Percentiles rank a stretch among this genome's conserved stretches.
phyloP scores from a whole-genome alignment of 92 coral and sea anemone genomes.

The Galaxea fascicularis region DNA sequence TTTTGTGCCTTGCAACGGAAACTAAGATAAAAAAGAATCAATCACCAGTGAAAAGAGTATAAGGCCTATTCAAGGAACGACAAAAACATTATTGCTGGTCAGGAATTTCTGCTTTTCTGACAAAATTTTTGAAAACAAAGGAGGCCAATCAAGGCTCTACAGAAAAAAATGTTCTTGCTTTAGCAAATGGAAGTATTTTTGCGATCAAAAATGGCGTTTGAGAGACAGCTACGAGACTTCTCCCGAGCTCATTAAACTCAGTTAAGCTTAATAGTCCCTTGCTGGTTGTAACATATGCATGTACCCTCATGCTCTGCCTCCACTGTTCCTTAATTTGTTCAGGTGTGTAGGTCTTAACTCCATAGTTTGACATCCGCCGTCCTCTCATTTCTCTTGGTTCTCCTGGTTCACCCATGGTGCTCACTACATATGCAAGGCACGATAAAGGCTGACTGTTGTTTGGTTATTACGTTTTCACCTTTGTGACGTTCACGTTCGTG shows the following conservation, averaged over 20 bases:
- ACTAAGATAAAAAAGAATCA: no score
- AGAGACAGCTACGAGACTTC: no score
- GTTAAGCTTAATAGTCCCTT: background rate
- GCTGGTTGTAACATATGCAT: background rate
- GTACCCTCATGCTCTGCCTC: slow-evolving; percentile 89
- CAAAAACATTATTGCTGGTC: background rate
- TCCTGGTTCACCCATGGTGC: slow-evolving; percentile 17
- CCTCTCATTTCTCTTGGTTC: slow-evolving; percentile 10
- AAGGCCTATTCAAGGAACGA: no score
- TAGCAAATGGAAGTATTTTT: no score
- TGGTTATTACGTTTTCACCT: background rate
- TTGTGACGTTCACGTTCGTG: slow-evolving; percentile 2
- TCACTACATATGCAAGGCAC: background rate
- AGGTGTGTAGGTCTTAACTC: slow-evolving; percentile 81
- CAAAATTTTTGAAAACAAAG: no score
- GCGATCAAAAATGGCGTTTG: no score
- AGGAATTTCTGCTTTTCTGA: no score
- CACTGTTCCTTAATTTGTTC: slow-evolving; percentile 95
- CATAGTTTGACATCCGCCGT: slow-evolving; percentile 78
- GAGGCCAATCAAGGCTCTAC: no score
- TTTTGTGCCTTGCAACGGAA: no score
- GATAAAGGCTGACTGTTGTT: background rate
- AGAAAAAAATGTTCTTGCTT: no score
- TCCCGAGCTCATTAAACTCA: background rate
- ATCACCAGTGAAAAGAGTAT: no score